A percentile compares a stretch with the other conserved stretches of the same genome.
Evolutionary conservation across 2,888 invertebrate species (phyloP).

Genomic region (Epistrophe eligans): DNA sequence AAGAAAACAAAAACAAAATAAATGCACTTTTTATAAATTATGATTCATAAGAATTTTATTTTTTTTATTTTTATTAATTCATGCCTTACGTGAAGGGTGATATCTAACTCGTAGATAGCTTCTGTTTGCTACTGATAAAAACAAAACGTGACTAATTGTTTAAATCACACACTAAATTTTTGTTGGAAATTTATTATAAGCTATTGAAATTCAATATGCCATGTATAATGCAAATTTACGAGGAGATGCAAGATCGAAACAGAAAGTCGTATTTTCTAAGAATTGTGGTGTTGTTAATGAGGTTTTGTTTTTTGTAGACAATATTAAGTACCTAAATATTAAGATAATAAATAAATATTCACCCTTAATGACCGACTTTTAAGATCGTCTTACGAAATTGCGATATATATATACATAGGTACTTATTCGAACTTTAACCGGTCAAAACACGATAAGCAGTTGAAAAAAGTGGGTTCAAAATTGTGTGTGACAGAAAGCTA

Average conservation of each 20-base stretch:
- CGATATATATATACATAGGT: no score
- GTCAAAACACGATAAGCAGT: no score
- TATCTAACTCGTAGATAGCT: not conserved
- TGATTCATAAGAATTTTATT: conserved; percentile 48
- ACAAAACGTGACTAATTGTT: conserved; percentile 63
- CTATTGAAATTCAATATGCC: conserved; percentile 4
- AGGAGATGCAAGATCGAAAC: not conserved
- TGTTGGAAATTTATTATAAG: conserved; percentile 25
- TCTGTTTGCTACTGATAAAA: conserved; percentile 15
- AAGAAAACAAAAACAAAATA: not conserved
- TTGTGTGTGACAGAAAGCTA: no score
- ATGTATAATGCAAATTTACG: not conserved
- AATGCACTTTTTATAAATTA: not conserved
- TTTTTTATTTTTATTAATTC: not conserved
- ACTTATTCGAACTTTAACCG: no score
- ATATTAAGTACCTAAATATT: not conserved
- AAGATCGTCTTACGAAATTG: not conserved
- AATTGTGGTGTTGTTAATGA: not conserved
- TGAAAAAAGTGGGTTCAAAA: no score
- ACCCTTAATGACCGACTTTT: not conserved
- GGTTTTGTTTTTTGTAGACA: not conserved
- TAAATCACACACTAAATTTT: conserved; percentile 18
- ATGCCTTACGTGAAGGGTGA: not conserved
- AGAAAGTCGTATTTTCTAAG: not conserved
- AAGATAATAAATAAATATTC: not conserved